A percentile compares a stretch with the other conserved stretches of the same genome.
Conservation (phyloP, 1,140 invertebrate genomes). For the Drosophila bifasciata region DNA sequence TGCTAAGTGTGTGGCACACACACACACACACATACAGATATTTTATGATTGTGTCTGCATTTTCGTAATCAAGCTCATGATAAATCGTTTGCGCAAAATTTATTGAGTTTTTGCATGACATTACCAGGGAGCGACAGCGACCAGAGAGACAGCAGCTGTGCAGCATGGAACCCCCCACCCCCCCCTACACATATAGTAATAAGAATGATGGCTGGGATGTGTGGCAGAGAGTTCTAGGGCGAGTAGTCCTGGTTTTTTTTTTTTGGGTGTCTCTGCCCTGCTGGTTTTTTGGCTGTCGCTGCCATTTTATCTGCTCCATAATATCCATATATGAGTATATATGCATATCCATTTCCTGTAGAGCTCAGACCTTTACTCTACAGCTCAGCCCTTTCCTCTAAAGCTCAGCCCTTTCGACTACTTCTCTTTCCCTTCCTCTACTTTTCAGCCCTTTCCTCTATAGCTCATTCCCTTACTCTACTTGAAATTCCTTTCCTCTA, state of each 20-base stretch:
- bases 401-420: too few species aligned
- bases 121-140: conserved; percentile 46
- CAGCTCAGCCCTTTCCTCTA: too few species aligned
- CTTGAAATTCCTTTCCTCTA: too few species aligned
- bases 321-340: too few species aligned
- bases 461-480: too few species aligned
- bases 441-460: too few species aligned
- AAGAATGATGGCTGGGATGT: conserved; percentile 20
- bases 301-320: too few species aligned
- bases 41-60: conserved; percentile 72
- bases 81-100: conserved; percentile 79
- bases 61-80: conserved; percentile 81
- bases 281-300: too few species aligned
- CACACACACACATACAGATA: conserved; percentile 10
- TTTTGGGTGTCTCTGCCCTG: conserved; percentile 4
- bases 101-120: conserved; percentile 82
- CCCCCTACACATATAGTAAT: conserved; percentile 6
- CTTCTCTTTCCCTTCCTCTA: too few species aligned
- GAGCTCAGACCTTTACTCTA: too few species aligned
- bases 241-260: conserved; percentile 7
- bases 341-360: too few species aligned
- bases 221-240: too few species aligned
- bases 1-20: conserved; percentile 13
- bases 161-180: conserved; percentile 22
- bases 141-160: conserved; percentile 62